These are phyloP conservation scores for Plutella xylostella DNA, from an alignment of 2,888 invertebrate species.

Conservation along the genomic window DNA sequence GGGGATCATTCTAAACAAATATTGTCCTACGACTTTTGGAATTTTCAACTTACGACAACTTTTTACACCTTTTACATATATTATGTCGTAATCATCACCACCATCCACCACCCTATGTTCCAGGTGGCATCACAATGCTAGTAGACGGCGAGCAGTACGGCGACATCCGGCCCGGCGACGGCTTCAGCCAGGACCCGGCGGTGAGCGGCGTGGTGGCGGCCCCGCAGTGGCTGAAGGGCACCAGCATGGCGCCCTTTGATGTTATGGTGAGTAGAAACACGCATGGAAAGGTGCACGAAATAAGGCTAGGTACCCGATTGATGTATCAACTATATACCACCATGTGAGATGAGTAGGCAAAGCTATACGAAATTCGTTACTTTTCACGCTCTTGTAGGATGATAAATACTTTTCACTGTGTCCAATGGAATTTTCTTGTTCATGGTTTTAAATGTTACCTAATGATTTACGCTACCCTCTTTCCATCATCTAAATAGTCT, in stretches of 20 bases:
- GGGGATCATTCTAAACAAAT: not conserved
- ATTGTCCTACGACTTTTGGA: not conserved
- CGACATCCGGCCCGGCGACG: conserved; percentile 39
- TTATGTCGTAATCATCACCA: not conserved
- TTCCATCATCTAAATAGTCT: too few species aligned
- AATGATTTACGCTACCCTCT: too few species aligned
- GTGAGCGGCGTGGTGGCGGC: conserved; percentile 39
- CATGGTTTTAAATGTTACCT: too few species aligned
- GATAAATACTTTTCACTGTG: too few species aligned
- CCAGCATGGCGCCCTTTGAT: conserved; percentile 79
- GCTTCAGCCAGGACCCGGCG: conserved; percentile 35
- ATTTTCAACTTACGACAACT: not conserved
- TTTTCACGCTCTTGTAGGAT: too few species aligned
- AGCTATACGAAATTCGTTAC: too few species aligned
- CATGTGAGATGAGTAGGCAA: too few species aligned
- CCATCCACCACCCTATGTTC: not conserved
- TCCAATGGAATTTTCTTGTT: too few species aligned
- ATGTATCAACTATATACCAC: too few species aligned
- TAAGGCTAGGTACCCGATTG: too few species aligned
- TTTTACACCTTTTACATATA: not conserved
- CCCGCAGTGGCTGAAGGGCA: conserved; percentile 69
- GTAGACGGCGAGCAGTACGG: conserved; percentile 72
- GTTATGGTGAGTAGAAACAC: conserved; percentile 71
- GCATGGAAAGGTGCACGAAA: too few species aligned
- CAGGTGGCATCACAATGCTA: conserved; percentile 52